Percentiles rank a stretch among this genome's conserved stretches.
phyloP scores from a whole-genome alignment of 2,113 vertebrate species.

The Chascanopsetta lugubris region DNA sequence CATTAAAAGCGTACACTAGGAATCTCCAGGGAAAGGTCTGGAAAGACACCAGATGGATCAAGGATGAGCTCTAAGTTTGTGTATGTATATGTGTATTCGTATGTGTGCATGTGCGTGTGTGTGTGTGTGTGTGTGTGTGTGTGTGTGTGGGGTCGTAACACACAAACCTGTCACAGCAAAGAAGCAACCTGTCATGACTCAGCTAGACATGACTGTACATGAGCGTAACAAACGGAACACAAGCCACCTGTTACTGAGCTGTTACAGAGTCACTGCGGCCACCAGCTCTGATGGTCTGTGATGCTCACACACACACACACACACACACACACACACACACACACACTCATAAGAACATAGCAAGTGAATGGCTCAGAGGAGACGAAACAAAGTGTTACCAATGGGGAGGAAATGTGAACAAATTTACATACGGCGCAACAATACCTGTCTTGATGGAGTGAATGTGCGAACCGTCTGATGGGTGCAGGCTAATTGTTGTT shows the following conservation, averaged over 20 bases:
- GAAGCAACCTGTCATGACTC: conserved; percentile 75
- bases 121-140: conserved; percentile 11
- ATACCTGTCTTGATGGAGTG: conserved; percentile 25
- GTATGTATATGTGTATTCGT: too few relatives aligned
- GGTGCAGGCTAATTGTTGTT: conserved; percentile 67
- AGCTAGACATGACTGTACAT: conserved; percentile 58
- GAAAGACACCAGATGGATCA: conserved; percentile 69
- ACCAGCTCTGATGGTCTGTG: conserved; percentile 51
- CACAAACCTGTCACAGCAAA: conserved; percentile 79
- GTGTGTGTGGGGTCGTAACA: conserved; percentile 47
- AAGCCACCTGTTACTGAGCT: conserved; percentile 61
- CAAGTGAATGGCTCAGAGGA: conserved; percentile 27
- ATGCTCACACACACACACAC: conserved; percentile 19
- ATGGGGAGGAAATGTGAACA: conserved; percentile 11
- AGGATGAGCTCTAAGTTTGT: conserved; percentile 61
- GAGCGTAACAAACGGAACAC: conserved; percentile 55
- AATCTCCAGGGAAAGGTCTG: too few relatives aligned
- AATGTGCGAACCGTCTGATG: conserved; percentile 21
- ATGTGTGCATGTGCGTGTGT: conserved; percentile 6
- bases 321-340: conserved; percentile 26
- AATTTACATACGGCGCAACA: conserved; percentile 16
- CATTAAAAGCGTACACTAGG: too few relatives aligned
- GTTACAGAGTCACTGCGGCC: conserved; percentile 51
- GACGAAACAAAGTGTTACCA: conserved; percentile 31
- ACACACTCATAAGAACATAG: conserved; percentile 8